These are phyloP conservation scores for Sitodiplosis mosellana DNA, from an alignment of 1,140 invertebrate species.

Conservation along the genomic window DNA sequence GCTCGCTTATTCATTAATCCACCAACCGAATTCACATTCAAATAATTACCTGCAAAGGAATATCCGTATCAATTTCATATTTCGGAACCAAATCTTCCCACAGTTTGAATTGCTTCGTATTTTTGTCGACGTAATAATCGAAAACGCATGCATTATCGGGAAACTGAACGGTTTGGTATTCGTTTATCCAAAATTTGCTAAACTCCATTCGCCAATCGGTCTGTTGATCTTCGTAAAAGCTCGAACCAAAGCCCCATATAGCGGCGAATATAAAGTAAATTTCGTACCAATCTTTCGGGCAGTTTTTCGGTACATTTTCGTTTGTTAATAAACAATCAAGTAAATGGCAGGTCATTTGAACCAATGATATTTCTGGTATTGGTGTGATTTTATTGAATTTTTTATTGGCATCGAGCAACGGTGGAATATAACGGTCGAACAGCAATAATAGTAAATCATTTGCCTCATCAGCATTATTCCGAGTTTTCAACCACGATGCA, in stretches of 20 bases:
- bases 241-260: slow-evolving; percentile 86
- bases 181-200: slow-evolving; percentile 50
- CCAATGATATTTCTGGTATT: slow-evolving; percentile 71
- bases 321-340: slow-evolving; percentile 69
- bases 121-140: slow-evolving; percentile 72
- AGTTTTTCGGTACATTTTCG: slow-evolving; percentile 62
- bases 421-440: slow-evolving; percentile 86
- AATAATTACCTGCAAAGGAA: slow-evolving; percentile 67
- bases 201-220: slow-evolving; percentile 82
- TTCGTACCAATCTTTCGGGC: slow-evolving; percentile 85
- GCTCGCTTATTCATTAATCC: too few relatives aligned
- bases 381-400: slow-evolving; percentile 84
- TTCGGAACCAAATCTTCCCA: slow-evolving; percentile 64
- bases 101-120: slow-evolving; percentile 66
- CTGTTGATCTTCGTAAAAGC: slow-evolving; percentile 73
- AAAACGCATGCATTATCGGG: slow-evolving; percentile 63
- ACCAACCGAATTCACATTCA: too few relatives aligned
- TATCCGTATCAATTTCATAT: slow-evolving; percentile 72
- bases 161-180: slow-evolving; percentile 85
- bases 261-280: slow-evolving; percentile 80
- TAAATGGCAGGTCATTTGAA: slow-evolving; percentile 76
- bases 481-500: slow-evolving; percentile 77
- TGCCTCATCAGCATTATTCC: slow-evolving; percentile 47
- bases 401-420: slow-evolving; percentile 56
- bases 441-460: slow-evolving; percentile 46